Percentiles rank a stretch among this genome's conserved stretches.
Conservation (phyloP, 2,888 invertebrate species). For the Ophraella communa region DNA sequence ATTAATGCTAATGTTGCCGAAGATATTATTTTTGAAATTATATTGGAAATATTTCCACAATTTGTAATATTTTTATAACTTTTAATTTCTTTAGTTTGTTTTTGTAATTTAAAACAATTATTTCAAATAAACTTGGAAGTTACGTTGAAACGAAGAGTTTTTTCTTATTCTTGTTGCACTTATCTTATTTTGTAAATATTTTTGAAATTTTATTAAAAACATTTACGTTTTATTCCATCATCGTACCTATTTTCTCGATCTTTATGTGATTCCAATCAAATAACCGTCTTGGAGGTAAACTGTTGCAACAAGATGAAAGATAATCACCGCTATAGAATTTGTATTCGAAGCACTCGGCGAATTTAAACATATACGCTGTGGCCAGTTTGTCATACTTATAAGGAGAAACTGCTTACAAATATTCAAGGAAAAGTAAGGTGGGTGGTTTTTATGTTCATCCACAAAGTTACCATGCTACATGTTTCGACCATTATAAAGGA, state of each 20-base stretch:
- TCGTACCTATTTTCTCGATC: slow-evolving; percentile 21
- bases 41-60: no score
- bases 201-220: neutral
- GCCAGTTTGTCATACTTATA: slow-evolving; percentile 53
- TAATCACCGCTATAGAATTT: slow-evolving; percentile 40
- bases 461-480: slow-evolving; percentile 30
- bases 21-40: no score
- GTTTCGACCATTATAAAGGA: slow-evolving; percentile 23
- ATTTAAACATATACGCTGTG: slow-evolving; percentile 47
- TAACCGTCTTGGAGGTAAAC: slow-evolving; percentile 29
- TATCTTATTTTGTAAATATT: no score
- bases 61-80: no score
- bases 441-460: slow-evolving; percentile 47
- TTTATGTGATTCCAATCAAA: slow-evolving; percentile 34
- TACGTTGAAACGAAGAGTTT: no score
- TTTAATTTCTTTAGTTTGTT: no score
- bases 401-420: slow-evolving; percentile 49
- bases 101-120: no score
- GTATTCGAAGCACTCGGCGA: slow-evolving; percentile 44
- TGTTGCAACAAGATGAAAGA: slow-evolving; percentile 38
- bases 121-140: no score
- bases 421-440: slow-evolving; percentile 46
- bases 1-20: no score
- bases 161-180: no score
- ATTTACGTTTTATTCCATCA: neutral